phyloP scores from a whole-genome alignment of 2,888 invertebrate genomes.

The Deroplatys truncata region DNA sequence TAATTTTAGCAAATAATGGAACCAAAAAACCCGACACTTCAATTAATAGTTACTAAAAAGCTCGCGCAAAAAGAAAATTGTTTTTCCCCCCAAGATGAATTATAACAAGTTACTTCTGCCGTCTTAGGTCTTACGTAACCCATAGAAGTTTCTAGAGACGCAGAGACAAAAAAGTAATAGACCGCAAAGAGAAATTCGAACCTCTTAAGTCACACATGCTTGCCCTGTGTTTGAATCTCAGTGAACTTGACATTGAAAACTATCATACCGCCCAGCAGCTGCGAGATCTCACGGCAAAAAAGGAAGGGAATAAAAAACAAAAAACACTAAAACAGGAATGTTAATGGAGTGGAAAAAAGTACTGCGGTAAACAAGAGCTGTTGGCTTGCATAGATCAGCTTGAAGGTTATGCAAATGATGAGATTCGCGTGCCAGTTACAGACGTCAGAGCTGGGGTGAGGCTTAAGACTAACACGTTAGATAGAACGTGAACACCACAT shows the following conservation, averaged over 20 bases:
- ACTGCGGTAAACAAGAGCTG: neutral
- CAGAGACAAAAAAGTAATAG: neutral
- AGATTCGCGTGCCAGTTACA: neutral
- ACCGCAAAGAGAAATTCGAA: neutral
- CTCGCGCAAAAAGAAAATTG: no score
- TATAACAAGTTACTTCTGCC: neutral
- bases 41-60: no score
- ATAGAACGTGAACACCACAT: no score
- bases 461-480: no score
- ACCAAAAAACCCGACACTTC: no score
- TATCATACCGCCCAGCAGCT: neutral
- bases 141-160: neutral
- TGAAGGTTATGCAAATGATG: neutral
- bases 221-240: neutral
- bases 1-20: no score
- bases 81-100: no score
- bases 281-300: neutral
- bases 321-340: neutral
- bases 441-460: no score
- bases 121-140: neutral
- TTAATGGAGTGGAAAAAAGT: neutral
- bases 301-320: no score
- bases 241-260: neutral
- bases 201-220: neutral
- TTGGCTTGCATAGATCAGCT: neutral